Evolutionary conservation across 2,113 vertebrate genomes (phyloP), one percentile per base, ranked within the genome.

Genomic region (Erythrocercus mccallii): DNA sequence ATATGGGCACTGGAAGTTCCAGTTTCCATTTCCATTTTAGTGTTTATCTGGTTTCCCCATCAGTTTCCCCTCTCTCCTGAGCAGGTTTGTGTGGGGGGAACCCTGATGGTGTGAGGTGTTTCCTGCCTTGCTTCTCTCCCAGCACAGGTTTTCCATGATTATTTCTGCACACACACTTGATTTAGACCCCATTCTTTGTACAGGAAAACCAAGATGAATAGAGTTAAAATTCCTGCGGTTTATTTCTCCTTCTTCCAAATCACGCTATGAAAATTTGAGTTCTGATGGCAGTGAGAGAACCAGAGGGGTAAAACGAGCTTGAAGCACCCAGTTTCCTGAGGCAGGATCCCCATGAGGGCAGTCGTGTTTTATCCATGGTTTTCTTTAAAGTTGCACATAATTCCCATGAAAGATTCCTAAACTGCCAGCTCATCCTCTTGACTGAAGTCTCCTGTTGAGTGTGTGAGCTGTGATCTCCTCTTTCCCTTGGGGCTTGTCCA

Each of bases 11-110:
- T 66, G 68, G 38, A 62, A 62, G 33, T 33, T 12, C 30, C 65
- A 21, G 4, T 56, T 94, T 74, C 72, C 50, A 44, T 5, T 77
- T 86, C 44, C 16, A 27, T 40, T 73, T 84, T 9, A 3, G 18
- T 74, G 15, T 47, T 23, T 10, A 3, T 47, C 25, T 37, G 14
- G 11, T 92, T 73, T 69, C 58, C 16, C 7, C 35, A 4, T 56
- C 16, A 3, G 16, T 38, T 54, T 65, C 11, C 27, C 4, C 8
- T 25, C 68, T 14, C 15, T 47, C 15, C 47, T 38, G n/a, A 9
- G n/a, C 4, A 21, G 69, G 33, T n/a, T 60, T 7, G 0, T 28
- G 28, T 35, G 0, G 2, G 12, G 16, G 4, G 13, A 62, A 0
- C 33, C 37, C 53, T 6, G 5, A 3, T 23, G 40, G 21, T 16